Evolutionary conservation across 2,888 invertebrate species (phyloP).

Genomic region (Saturnia japonica): DNA sequence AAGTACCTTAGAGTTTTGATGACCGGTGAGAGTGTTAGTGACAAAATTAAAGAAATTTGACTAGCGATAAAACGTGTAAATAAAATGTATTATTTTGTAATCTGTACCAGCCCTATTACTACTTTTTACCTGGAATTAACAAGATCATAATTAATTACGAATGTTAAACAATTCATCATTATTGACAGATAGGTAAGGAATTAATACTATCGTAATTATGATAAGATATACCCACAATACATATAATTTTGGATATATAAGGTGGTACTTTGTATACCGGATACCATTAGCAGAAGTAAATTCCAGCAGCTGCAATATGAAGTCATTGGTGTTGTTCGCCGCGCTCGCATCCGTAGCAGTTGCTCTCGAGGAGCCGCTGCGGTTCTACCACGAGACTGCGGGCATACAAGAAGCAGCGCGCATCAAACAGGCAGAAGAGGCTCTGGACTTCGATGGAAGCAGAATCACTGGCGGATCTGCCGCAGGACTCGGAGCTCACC

Average conservation of each 20-base stretch:
- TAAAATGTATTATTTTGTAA: no score
- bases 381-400: slow-evolving; percentile 35
- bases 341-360: background rate
- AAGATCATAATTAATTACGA: no score
- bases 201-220: background rate
- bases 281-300: background rate
- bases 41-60: no score
- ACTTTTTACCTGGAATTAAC: no score
- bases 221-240: background rate
- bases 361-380: background rate
- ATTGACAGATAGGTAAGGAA: no score
- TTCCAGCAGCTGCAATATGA: background rate
- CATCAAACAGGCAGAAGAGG: no score
- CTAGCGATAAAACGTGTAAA: no score
- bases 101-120: no score
- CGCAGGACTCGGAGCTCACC: slow-evolving; percentile 30
- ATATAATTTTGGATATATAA: background rate
- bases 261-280: background rate
- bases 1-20: no score
- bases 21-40: no score
- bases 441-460: slow-evolving; percentile 34
- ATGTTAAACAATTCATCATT: no score
- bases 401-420: slow-evolving; percentile 37
- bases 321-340: background rate
- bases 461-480: slow-evolving; percentile 37